Evolutionary conservation across 2,113 vertebrate genomes (phyloP).

Genomic region (Amphiprion percula): DNA sequence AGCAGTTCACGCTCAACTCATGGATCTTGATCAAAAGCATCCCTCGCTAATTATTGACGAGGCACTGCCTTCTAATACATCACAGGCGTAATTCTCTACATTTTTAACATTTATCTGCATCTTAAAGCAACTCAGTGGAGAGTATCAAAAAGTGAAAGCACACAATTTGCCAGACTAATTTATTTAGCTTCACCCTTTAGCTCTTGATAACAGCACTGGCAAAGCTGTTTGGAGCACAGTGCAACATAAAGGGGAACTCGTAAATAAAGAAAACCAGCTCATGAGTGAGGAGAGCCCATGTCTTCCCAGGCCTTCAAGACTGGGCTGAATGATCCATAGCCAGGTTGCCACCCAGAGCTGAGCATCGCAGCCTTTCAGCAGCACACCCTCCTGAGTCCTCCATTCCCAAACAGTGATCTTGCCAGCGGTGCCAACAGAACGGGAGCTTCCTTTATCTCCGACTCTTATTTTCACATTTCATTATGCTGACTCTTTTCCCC

Average conservation of each 20-base stretch:
- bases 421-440: slow-evolving; percentile 34
- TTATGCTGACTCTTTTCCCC: slow-evolving; percentile 52
- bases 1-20: background rate
- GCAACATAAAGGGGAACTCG: slow-evolving; percentile 11
- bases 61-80: no score
- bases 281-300: slow-evolving; percentile 15
- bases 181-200: slow-evolving; percentile 37
- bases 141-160: slow-evolving; percentile 2
- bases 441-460: slow-evolving; percentile 49
- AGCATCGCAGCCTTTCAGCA: slow-evolving; percentile 37
- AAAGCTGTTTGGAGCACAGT: slow-evolving; percentile 32
- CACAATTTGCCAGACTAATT: slow-evolving; percentile 21
- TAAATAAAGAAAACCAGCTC: slow-evolving; percentile 21
- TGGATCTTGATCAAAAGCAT: slow-evolving; percentile 5
- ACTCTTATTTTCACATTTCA: slow-evolving; percentile 64
- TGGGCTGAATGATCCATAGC: slow-evolving; percentile 52
- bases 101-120: no score
- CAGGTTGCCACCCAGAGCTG: slow-evolving; percentile 50
- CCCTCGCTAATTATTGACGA: background rate
- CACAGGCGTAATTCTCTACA: no score
- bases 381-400: slow-evolving; percentile 36
- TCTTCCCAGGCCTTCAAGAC: slow-evolving; percentile 16
- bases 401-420: slow-evolving; percentile 29
- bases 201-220: slow-evolving; percentile 15
- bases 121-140: background rate